Percentiles rank a stretch among this genome's conserved stretches.
phyloP scores from a whole-genome alignment of 2,113 vertebrate genomes.

The Danio rerio region GRCz12tu NC_133176.1:37919001-37919500 shows the following conservation, averaged over 20 bases:
- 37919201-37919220: conserved; percentile 2
- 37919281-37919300: background rate
- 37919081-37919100: background rate
- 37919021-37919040: conserved; percentile 9
- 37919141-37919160: background rate
- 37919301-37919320: background rate
- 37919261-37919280: background rate
- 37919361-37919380: background rate
- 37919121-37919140: background rate
- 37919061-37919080: background rate
- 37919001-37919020: background rate
- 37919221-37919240: background rate
- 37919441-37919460: background rate
- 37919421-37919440: conserved; percentile 7
- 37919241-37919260: background rate
- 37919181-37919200: background rate
- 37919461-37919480: background rate
- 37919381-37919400: background rate
- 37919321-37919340: background rate
- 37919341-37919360: background rate
- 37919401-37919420: background rate
- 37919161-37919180: conserved; percentile 4
- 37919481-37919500: too few relatives aligned
- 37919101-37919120: background rate
- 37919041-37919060: background rate